Percentiles rank a stretch among this genome's conserved stretches.
These are phyloP conservation scores for Neria commutata DNA, from an alignment of 2,888 invertebrate genomes.

Conservation along the genomic window DNA sequence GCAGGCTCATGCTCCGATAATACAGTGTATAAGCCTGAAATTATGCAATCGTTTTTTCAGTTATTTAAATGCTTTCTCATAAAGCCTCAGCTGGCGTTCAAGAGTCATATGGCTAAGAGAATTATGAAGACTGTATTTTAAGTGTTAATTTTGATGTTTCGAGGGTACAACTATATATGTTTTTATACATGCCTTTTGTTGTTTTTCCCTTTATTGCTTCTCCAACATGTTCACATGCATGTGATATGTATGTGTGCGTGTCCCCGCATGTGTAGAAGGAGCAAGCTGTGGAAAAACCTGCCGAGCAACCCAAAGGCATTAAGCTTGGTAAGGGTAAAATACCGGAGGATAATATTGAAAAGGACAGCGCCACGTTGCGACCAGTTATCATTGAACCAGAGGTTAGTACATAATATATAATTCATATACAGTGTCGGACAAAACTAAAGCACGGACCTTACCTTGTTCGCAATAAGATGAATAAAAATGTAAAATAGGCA, in stretches of 20 bases:
- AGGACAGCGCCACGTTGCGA: constrained; percentile 51
- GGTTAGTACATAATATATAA: constrained; percentile 39
- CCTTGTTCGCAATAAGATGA: no score
- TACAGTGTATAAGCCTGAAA: no score
- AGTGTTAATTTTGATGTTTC: no score
- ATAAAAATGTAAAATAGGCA: no score
- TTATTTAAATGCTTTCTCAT: no score
- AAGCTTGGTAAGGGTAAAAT: constrained; percentile 58
- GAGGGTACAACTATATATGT: background rate
- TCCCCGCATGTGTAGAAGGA: background rate
- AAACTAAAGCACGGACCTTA: no score
- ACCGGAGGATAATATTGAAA: constrained; percentile 46
- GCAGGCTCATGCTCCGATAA: no score
- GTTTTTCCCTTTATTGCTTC: background rate
- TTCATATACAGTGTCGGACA: no score
- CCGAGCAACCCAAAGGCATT: constrained; percentile 46
- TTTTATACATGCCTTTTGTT: background rate
- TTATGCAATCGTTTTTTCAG: no score
- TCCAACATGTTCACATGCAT: background rate
- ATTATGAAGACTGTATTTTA: no score
- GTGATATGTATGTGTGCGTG: background rate
- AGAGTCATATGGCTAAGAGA: no score
- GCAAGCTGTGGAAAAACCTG: constrained; percentile 28
- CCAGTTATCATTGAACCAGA: constrained; percentile 60
- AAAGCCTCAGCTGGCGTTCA: no score